Conservation (phyloP, 1,140 invertebrate species). For the Hirudo medicinalis region DNA sequence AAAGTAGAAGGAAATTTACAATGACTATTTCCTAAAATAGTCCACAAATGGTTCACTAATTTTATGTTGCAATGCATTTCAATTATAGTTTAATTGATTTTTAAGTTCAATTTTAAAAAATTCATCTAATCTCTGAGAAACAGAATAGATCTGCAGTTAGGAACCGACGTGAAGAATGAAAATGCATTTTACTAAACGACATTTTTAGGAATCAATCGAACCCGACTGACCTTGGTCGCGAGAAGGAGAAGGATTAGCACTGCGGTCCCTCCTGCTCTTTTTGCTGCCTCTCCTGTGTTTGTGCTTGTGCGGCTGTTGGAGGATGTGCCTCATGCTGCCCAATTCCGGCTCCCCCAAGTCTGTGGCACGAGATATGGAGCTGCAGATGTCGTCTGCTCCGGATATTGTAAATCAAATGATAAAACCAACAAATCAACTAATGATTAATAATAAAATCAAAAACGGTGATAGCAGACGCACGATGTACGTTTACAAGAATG, state of each 20-base stretch:
- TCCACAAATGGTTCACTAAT: neutral
- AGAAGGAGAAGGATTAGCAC: neutral
- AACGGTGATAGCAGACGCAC: too few species aligned
- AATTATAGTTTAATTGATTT: neutral
- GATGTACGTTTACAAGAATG: too few species aligned
- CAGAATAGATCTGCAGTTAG: neutral
- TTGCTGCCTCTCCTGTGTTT: conserved; percentile 19
- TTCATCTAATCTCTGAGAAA: too few species aligned
- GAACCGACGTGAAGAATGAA: neutral
- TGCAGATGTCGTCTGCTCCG: too few species aligned
- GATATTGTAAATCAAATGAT: too few species aligned
- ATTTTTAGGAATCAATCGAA: neutral
- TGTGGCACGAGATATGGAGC: too few species aligned
- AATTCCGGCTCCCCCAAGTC: neutral
- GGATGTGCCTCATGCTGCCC: conserved; percentile 9
- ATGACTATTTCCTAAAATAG: neutral
- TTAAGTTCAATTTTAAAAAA: neutral
- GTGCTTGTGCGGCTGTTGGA: conserved; percentile 21
- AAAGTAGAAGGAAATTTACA: neutral
- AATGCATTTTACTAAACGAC: neutral
- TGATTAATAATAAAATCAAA: too few species aligned
- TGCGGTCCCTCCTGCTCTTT: neutral
- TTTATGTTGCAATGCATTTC: neutral
- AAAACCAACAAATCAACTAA: too few species aligned
- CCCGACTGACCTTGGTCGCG: too few species aligned